Base-by-base conservation (phyloP, 2,113 vertebrate species). In the Rostratula benghalensis region DNA sequence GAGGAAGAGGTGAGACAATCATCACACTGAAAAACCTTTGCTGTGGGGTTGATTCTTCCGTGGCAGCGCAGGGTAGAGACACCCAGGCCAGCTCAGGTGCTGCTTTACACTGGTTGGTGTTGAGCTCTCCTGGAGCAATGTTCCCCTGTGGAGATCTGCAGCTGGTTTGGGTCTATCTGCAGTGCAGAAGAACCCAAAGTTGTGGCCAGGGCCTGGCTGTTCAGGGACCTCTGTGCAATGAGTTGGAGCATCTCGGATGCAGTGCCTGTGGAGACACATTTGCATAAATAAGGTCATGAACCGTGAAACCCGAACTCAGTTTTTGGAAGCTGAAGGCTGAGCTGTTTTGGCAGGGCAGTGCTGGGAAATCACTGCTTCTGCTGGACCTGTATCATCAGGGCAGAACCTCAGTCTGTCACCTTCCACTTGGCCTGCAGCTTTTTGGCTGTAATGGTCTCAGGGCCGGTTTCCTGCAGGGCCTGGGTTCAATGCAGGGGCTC, bases 61-160 rank as follows among this genome's bases (percentile, higher is more conserved):
- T 10, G 78, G 79, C 90, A 92, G 70, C 63, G 3, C 79, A 25
- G 54, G 2, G 30, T 43, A 9, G 84, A 85, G 33, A 54, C 33
- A 21, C 63, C 89, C 78, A 39, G 2, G 13, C 27, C 79, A 78
- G 83, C 64, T 33, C 37, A 19, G 82, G 46, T 61, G 24, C 43
- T 10, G 0, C 41, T 89, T 61, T 1, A 37, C 11, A 1, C 3
- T 2, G 6, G 9, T 56, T 6, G 25, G 43, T 0, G 2, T 13
- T 9, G 41, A 56, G 81, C 67, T 85, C 39, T 77, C 45, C 43
- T 14, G 60, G 45, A 53, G 39, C 64, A 31, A 8, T 24, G 45
- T 39, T 54, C 13, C 30, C 43, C 71, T 7, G 2, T 8, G 70
- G 91, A 23, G 67, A 69, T 10, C 5, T 54, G 80, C 68, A 74